Evolutionary conservation across 2,113 vertebrate species (phyloP), one percentile per base, ranked within the genome.

Genomic region (Egretta garzetta): DNA sequence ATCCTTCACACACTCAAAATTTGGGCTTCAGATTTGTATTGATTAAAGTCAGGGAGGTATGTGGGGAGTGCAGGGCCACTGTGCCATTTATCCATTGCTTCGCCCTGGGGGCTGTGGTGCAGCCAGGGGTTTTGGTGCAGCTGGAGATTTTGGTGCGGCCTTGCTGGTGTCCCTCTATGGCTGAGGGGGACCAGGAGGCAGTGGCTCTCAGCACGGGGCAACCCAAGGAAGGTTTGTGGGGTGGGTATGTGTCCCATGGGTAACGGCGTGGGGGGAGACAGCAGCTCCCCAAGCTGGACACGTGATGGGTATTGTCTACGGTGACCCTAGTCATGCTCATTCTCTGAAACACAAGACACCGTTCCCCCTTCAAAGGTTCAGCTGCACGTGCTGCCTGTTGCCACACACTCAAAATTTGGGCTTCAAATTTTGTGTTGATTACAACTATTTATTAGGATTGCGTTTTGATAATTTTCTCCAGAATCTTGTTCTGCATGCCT

Each of bases 301-400:
- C 26, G 19, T 0, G 3, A 33, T 41, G 24, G 12, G 4, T 66
- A 16, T 56, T 56, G 32, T 3, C 13, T 14, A 1, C 9, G 19
- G 43, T 45, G 39, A 39, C 12, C 0, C 0, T 8, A n/a, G 62
- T 47, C 14, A 10, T 0, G 0, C 4, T 35, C 41, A 28, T 76
- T 67, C n/a, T 80, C 50, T 53, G 50, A 72, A 88, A 88, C 9
- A 52, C 10, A 39, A 73, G 67, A 37, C 8, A 23, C 10, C 1
- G 0, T 35, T 66, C 8, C 10, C 12, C 19, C 39, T 33, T 35
- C 23, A 63, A 32, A 86, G 8, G 26, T 72, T 68, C 41, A 39
- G 49, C 41, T 5, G 5, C 10, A 22, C 0, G 0, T 86, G 13
- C 17, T 41, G 10, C 64, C 30, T 41, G 6, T 52, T 76, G 66